Evolutionary conservation across 2,888 invertebrate species (phyloP), one percentile per base, ranked within the genome.

Genomic region (Drosophila formosana): DNA sequence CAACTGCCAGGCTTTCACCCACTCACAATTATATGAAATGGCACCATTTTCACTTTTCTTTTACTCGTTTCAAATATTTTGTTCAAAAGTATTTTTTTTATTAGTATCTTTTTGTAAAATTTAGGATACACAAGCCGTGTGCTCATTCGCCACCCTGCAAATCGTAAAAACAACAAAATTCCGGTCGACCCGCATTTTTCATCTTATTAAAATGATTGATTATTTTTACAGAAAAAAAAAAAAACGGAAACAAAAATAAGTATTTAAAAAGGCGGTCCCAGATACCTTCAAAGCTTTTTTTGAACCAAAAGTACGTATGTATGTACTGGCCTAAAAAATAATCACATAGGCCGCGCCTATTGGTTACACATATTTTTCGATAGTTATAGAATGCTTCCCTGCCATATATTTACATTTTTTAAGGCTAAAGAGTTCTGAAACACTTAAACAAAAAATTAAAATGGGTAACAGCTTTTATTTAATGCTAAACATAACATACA

Each of bases 171-270:
- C 51, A 47, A 9, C 46, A 56, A 63, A 9, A 32, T 39, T 51
- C 39, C 39, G 13, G 37, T 7, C 41, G 32, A 25, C 7, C 41
- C 30, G 37, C 28, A 53, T 60, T 62, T 47, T 41, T 66, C 66
- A 43, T 37, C 43, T 46, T 55, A 34, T 52, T 52, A 57, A 70
- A 75, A 72, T 80, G 80, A 80, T 80, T 80, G 79, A 80, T 80
- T 78, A 70, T 68, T 71, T 70, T 60, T 62, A 28, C 43, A 39
- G n/a, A n/a, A n/a, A 25, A 50, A 67, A 41, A 64, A 39, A 26
- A 61, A 25, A 25, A 37, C 4, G 4, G 34, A 4, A n/a, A 4
- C 37, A n/a, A 51, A 50, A 50, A 18, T 13, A 13, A 41, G 2
- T 18, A 18, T 41, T 6, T 18, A 18, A 18, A 18, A 18, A 18